Conservation (phyloP, 2,888 invertebrate species). For the Odontomyia ornata region DNA sequence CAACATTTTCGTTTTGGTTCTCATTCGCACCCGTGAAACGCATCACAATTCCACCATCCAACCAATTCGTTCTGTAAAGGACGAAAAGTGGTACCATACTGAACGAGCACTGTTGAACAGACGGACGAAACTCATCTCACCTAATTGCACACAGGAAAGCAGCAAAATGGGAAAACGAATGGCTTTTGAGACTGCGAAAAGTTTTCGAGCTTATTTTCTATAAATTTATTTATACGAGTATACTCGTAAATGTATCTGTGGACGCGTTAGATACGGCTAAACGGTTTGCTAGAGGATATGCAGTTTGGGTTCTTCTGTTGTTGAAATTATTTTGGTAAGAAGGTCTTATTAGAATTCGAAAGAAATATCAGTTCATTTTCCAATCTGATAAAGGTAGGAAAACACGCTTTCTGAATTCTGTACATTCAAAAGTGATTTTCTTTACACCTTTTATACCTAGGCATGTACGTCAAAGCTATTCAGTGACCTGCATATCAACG, state of each 20-base stretch:
- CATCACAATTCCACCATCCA: slow-evolving; percentile 1
- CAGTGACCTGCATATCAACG: neutral
- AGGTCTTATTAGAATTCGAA: too few relatives aligned
- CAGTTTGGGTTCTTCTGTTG: too few relatives aligned
- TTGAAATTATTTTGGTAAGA: too few relatives aligned
- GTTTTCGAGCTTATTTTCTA: slow-evolving; percentile 45
- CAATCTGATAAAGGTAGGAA: too few relatives aligned
- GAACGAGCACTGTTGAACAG: too few relatives aligned
- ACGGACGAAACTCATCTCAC: slow-evolving; percentile 49
- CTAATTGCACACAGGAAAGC: slow-evolving; percentile 50
- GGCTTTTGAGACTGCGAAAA: slow-evolving; percentile 46
- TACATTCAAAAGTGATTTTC: too few relatives aligned
- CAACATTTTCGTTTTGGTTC: neutral
- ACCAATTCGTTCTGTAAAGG: neutral
- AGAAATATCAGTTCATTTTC: too few relatives aligned
- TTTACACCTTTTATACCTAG: too few relatives aligned
- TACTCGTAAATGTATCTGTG: neutral
- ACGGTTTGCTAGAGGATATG: too few relatives aligned
- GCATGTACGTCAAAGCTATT: too few relatives aligned
- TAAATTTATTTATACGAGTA: neutral
- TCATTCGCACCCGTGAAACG: neutral
- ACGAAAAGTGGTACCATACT: neutral
- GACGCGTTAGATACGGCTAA: too few relatives aligned
- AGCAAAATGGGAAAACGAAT: slow-evolving; percentile 48
- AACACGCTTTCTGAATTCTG: too few relatives aligned